These are phyloP conservation scores for Phyllopteryx taeniolatus DNA, from an alignment of 2,113 vertebrate species.

Conservation along the genomic window DNA sequence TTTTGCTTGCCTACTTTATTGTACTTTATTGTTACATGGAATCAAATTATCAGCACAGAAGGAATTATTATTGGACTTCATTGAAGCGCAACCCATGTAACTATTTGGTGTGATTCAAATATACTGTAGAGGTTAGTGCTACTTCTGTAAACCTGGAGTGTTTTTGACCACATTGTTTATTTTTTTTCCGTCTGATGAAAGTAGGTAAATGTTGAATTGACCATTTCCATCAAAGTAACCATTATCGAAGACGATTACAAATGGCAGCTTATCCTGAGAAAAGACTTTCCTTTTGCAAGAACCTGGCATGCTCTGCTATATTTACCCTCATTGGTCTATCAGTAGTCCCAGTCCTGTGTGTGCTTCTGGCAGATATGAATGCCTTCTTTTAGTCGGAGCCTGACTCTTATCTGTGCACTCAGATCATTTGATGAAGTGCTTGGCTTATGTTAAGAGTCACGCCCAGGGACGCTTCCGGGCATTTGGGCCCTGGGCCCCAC, in stretches of 20 bases:
- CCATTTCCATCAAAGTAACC: conserved; percentile 35
- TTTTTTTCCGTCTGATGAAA: conserved; percentile 35
- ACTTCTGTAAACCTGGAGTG: conserved; percentile 3
- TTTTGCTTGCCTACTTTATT: conserved; percentile 3
- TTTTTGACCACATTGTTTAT: conserved; percentile 20
- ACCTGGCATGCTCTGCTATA: conserved; percentile 30
- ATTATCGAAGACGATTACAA: conserved; percentile 48
- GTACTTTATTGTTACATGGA: conserved; percentile 8
- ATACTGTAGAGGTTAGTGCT: conserved; percentile 11
- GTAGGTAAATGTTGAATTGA: conserved; percentile 43
- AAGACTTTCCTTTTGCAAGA: conserved; percentile 19
- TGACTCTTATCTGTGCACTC: conserved; percentile 43
- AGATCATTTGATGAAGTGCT: conserved; percentile 28
- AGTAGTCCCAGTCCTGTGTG: conserved; percentile 25
- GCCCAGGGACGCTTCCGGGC: background rate
- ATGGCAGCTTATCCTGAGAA: conserved; percentile 31
- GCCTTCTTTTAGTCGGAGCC: conserved; percentile 26
- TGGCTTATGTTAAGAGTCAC: conserved; percentile 20
- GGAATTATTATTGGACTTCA: conserved; percentile 21
- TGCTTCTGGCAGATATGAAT: conserved; percentile 42
- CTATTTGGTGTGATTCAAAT: background rate
- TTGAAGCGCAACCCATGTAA: background rate
- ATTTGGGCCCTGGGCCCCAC: background rate
- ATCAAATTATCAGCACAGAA: background rate
- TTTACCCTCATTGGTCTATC: conserved; percentile 21